Evolutionary conservation across 1,140 invertebrate genomes (phyloP).

Genomic region (Habropoda laboriosa): DNA sequence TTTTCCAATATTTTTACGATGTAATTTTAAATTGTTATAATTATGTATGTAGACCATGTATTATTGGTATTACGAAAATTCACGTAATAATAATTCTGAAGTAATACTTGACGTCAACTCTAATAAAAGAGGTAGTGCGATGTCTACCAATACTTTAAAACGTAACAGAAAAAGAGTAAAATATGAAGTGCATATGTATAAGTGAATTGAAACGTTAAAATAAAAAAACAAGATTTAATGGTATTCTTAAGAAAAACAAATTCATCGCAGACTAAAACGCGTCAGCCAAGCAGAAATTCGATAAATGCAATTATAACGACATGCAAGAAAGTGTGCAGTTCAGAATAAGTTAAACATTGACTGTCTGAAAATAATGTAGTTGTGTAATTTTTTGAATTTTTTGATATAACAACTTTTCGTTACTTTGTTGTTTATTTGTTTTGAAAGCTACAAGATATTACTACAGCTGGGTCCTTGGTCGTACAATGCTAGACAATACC

Average conservation of each 20-base stretch:
- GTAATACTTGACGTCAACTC: conserved; percentile 41
- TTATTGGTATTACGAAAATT: conserved; percentile 37
- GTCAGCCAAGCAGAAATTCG: conserved; percentile 54
- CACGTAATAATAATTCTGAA: conserved; percentile 25
- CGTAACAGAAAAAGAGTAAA: conserved; percentile 22
- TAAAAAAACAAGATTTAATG: background rate
- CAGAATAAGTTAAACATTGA: no score
- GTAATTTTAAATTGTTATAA: background rate
- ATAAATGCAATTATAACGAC: background rate
- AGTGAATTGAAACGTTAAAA: background rate
- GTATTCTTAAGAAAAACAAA: no score
- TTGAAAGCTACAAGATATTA: conserved; percentile 45
- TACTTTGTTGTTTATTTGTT: conserved; percentile 46
- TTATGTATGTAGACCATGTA: conserved; percentile 30
- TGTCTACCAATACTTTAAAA: conserved; percentile 61
- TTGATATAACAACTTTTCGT: background rate
- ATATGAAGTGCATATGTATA: conserved; percentile 20
- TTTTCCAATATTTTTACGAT: no score
- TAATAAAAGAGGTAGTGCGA: conserved; percentile 56
- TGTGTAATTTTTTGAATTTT: background rate
- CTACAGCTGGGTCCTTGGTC: conserved; percentile 28
- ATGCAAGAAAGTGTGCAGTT: no score
- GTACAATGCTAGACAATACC: background rate
- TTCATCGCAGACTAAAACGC: conserved; percentile 57
- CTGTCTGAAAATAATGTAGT: no score